Conservation (phyloP, 2,113 vertebrate species). For the Antechinus flavipes region DNA sequence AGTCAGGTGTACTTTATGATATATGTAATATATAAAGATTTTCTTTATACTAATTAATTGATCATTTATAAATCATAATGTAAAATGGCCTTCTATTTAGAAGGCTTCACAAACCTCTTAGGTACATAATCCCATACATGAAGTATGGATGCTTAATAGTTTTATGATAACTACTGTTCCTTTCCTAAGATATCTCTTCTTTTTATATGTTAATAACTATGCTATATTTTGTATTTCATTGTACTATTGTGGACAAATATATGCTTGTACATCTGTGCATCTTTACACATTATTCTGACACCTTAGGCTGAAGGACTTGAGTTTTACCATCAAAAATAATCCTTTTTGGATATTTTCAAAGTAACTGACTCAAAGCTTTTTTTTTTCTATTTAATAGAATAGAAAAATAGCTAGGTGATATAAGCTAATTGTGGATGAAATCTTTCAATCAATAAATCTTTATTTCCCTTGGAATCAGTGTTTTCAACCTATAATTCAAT, state of each 20-base stretch:
- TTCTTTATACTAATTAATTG: not conserved
- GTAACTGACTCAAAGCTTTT: not conserved
- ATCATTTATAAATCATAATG: not conserved
- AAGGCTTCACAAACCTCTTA: not conserved
- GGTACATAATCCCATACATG: not conserved
- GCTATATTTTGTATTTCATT: not conserved
- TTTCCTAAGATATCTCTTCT: not conserved
- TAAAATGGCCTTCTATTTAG: not conserved
- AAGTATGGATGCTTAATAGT: not conserved
- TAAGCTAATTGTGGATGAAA: conserved; percentile 24
- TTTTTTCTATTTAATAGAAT: not conserved
- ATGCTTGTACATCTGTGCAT: not conserved
- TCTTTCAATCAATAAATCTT: not conserved
- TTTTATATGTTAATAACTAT: not conserved
- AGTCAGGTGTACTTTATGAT: not conserved
- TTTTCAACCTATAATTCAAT: not conserved
- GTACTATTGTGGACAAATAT: not conserved
- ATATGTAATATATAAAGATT: not conserved
- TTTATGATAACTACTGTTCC: not conserved
- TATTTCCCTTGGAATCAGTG: conserved; percentile 42
- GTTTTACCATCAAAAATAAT: not conserved
- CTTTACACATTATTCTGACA: not conserved
- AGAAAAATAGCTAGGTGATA: not conserved
- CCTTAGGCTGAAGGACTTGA: not conserved
- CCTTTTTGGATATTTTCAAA: not conserved